A percentile compares a stretch with the other conserved stretches of the same genome.
phyloP scores from a whole-genome alignment of 2,113 vertebrate species.

The Cariama cristata region DNA sequence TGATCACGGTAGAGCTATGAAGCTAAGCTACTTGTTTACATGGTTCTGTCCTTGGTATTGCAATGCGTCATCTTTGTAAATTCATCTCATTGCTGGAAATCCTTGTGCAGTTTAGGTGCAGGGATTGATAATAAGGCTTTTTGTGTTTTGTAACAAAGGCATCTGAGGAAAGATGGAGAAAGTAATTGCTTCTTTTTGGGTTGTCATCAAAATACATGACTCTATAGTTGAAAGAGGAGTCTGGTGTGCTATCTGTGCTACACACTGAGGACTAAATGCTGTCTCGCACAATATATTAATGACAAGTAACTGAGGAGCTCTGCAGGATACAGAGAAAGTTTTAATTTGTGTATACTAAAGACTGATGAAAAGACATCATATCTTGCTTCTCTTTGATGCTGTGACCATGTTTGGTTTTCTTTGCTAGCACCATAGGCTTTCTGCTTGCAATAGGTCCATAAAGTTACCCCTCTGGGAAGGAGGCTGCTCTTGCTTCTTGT shows the following conservation, averaged over 20 bases:
- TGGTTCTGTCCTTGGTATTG: not conserved
- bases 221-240: constrained; percentile 17
- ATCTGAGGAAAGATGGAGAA: constrained; percentile 44
- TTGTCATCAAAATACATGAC: constrained; percentile 46
- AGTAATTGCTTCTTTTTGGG: constrained; percentile 55
- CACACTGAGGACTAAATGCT: constrained; percentile 31
- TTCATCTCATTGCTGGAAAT: constrained; percentile 30
- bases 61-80: not conserved
- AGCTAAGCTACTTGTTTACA: not conserved
- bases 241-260: constrained; percentile 37
- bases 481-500: not conserved
- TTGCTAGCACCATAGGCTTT: not conserved
- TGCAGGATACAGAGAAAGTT: constrained; percentile 44
- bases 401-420: not conserved
- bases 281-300: constrained; percentile 24
- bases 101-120: not conserved
- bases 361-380: constrained; percentile 4
- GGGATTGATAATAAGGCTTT: constrained; percentile 37
- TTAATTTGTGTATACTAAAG: constrained; percentile 49
- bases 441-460: not conserved
- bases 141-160: constrained; percentile 51
- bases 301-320: constrained; percentile 46
- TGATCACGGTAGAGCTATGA: not conserved
- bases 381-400: not conserved
- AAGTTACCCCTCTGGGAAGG: not conserved